Conservation (phyloP, 2,888 invertebrate species). For the Drosophila nigricruria region DNA sequence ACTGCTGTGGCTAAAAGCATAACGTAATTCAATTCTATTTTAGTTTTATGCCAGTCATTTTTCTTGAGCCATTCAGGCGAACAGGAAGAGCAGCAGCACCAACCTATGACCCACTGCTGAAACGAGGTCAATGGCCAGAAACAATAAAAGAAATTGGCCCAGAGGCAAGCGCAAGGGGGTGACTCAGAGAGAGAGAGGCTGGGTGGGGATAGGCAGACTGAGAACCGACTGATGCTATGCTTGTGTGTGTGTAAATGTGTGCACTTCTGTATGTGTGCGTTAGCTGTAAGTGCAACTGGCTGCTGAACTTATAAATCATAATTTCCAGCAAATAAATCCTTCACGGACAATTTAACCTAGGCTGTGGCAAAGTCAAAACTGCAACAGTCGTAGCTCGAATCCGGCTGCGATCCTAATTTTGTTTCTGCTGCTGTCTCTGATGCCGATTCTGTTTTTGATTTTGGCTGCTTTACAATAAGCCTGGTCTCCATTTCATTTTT, state of each 20-base stretch:
- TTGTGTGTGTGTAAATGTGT: constrained; percentile 24
- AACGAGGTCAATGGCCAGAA: constrained; percentile 65
- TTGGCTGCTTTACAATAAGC: constrained; percentile 46
- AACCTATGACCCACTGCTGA: constrained; percentile 47
- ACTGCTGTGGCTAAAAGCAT: constrained; percentile 64
- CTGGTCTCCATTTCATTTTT: neutral
- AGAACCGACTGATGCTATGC: constrained; percentile 17
- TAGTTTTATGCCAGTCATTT: constrained; percentile 42
- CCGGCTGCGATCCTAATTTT: constrained; percentile 31
- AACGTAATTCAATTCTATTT: constrained; percentile 61
- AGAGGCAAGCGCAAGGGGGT: constrained; percentile 20
- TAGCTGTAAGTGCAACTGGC: constrained; percentile 59
- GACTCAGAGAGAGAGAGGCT: neutral
- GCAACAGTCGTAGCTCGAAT: constrained; percentile 62
- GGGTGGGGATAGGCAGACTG: neutral
- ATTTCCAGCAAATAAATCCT: constrained; percentile 78
- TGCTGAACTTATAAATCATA: constrained; percentile 76
- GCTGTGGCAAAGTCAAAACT: constrained; percentile 53
- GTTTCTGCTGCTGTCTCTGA: constrained; percentile 12
- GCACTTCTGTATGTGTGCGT: constrained; percentile 35
- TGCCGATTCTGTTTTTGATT: constrained; percentile 30
- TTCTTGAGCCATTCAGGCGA: constrained; percentile 20
- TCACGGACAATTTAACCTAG: constrained; percentile 74
- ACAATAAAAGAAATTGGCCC: constrained; percentile 58
- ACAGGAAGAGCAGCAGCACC: constrained; percentile 14